Evolutionary conservation across 2,113 vertebrate genomes (phyloP).

Genomic region (Hippocampus comes): DNA sequence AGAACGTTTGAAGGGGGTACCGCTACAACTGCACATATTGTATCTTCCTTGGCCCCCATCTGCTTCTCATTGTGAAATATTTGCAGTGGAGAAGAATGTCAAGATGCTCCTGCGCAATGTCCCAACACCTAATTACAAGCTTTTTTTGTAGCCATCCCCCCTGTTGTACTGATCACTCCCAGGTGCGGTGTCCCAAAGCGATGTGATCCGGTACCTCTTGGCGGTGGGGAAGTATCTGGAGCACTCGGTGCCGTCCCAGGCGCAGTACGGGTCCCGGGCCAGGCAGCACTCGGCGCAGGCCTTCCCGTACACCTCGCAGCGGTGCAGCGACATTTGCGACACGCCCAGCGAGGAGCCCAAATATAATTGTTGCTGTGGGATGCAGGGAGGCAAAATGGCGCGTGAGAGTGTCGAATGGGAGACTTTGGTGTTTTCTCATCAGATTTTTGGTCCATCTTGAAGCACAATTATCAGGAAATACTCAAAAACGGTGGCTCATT

Average conservation of each 20-base stretch:
- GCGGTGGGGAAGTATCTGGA: constrained; percentile 96
- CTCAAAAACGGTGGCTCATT: not conserved
- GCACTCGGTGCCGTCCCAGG: constrained; percentile 93
- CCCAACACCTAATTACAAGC: not conserved
- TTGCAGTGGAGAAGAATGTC: not conserved
- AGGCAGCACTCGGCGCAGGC: constrained; percentile 97
- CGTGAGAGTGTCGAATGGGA: too few species aligned
- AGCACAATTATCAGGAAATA: too few species aligned
- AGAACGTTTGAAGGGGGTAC: not conserved
- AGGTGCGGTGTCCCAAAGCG: not conserved
- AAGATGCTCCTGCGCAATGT: not conserved
- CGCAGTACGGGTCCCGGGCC: constrained; percentile 96
- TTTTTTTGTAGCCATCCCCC: not conserved
- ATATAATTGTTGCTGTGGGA: constrained; percentile 92
- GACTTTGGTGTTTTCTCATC: too few species aligned
- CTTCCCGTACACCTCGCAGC: constrained; percentile 93
- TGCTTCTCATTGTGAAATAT: not conserved
- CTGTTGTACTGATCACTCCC: not conserved
- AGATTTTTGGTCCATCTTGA: too few species aligned
- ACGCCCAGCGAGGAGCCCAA: constrained; percentile 86
- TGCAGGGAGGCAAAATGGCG: not conserved
- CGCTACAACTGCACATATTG: not conserved
- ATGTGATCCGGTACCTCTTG: constrained; percentile 79
- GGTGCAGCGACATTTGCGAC: constrained; percentile 91
- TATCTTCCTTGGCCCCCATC: not conserved